Percentiles rank a stretch among this genome's conserved stretches.
These are phyloP conservation scores for Syngnathus typhle DNA, from an alignment of 2,113 vertebrate genomes.

Conservation along the genomic window DNA sequence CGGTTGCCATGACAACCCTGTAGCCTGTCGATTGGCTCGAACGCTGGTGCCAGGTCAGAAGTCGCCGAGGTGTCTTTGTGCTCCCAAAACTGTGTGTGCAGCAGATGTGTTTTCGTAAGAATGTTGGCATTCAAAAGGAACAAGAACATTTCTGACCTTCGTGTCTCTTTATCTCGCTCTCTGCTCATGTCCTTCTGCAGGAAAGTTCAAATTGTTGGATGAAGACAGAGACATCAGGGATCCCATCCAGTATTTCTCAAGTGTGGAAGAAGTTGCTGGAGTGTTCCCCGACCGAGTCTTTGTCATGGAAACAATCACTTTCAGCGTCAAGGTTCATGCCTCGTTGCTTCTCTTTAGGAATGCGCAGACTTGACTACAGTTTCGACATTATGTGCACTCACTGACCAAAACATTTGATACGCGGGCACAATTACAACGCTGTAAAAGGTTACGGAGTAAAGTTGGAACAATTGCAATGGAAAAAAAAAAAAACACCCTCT, in stretches of 20 bases:
- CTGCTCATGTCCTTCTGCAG: constrained; percentile 53
- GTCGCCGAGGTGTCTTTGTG: constrained; percentile 59
- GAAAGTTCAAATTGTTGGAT: constrained; percentile 96
- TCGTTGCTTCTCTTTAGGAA: background rate
- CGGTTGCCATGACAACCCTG: constrained; percentile 58
- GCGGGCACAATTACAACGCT: background rate
- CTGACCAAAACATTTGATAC: background rate
- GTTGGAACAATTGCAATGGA: no score
- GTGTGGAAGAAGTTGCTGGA: constrained; percentile 94
- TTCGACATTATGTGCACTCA: background rate
- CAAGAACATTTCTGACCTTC: constrained; percentile 9
- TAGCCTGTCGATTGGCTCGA: constrained; percentile 45
- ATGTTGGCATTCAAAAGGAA: constrained; percentile 11
- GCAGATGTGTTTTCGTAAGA: constrained; percentile 20
- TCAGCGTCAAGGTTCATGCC: constrained; percentile 87
- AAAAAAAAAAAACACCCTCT: no score
- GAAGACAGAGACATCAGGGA: constrained; percentile 92
- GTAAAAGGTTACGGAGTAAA: background rate
- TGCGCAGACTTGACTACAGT: background rate
- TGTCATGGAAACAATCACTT: constrained; percentile 96
- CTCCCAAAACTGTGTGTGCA: constrained; percentile 30
- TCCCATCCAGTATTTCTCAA: constrained; percentile 92
- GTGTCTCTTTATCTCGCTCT: background rate
- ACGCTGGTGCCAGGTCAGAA: constrained; percentile 64
- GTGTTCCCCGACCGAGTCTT: constrained; percentile 94